A percentile compares a stretch with the other conserved stretches of the same genome.
These are phyloP conservation scores for Meloidogyne floridensis DNA, from an alignment of 1,140 invertebrate genomes.

Conservation along the genomic window DNA sequence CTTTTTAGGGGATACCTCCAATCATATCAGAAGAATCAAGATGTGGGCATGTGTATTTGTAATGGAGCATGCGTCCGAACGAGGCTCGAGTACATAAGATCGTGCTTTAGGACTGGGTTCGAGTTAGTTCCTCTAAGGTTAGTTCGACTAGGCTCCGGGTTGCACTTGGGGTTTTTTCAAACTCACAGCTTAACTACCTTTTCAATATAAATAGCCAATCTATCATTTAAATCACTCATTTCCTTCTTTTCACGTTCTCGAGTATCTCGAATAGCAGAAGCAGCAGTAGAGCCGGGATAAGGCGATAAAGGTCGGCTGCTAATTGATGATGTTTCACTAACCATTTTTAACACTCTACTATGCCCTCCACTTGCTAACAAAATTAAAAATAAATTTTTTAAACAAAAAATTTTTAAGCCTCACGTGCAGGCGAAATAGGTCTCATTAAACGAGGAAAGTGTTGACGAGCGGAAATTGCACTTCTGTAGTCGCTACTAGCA, in stretches of 20 bases:
- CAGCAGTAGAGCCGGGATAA: constrained; percentile 59
- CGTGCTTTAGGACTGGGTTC: too few relatives aligned
- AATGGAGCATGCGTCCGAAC: too few relatives aligned
- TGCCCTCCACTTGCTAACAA: constrained; percentile 24
- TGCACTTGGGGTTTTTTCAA: too few relatives aligned
- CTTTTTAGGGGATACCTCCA: too few relatives aligned
- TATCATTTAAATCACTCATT: constrained; percentile 69
- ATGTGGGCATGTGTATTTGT: too few relatives aligned
- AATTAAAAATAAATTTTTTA: not conserved
- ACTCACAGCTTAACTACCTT: constrained; percentile 45
- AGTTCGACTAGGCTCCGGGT: too few relatives aligned
- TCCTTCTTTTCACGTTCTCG: constrained; percentile 70
- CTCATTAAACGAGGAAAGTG: constrained; percentile 52
- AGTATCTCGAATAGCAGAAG: constrained; percentile 66
- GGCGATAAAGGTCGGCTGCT: constrained; percentile 52
- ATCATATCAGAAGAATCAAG: too few relatives aligned
- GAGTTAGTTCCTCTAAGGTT: too few relatives aligned
- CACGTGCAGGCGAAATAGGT: constrained; percentile 37
- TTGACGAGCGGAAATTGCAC: constrained; percentile 55
- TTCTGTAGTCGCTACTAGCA: constrained; percentile 56
- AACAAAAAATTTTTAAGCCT: too few relatives aligned
- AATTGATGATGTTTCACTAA: constrained; percentile 61
- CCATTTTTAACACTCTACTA: constrained; percentile 61
- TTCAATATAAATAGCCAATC: constrained; percentile 70
- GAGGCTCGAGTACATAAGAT: too few relatives aligned